phyloP scores from a whole-genome alignment of 2,797 vertebrate genomes.

The Acanthurus leucopareius region DNA sequence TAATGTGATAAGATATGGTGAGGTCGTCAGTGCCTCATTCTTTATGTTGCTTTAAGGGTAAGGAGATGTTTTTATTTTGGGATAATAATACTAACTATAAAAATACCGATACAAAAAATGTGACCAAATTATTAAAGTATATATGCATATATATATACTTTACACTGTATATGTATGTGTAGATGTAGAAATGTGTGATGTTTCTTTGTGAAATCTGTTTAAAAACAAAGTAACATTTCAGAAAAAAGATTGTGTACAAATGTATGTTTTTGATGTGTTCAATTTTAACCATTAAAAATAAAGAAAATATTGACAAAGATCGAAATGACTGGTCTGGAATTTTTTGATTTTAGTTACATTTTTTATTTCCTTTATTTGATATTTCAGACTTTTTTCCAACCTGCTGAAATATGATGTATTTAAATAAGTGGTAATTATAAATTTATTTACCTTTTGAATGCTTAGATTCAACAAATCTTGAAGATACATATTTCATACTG shows the following conservation, averaged over 20 bases:
- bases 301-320: conserved; percentile 51
- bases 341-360: neutral
- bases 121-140: conserved; percentile 74
- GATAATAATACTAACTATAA: conserved; percentile 72
- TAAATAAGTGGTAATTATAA: neutral
- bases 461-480: neutral
- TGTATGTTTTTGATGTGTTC: conserved; percentile 82
- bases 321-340: neutral
- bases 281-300: conserved; percentile 77
- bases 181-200: conserved; percentile 74
- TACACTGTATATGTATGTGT: conserved; percentile 63
- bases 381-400: neutral
- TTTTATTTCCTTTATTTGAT: neutral
- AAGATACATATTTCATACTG: neutral
- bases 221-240: conserved; percentile 44
- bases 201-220: conserved; percentile 75
- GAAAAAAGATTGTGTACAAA: conserved; percentile 64
- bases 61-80: conserved; percentile 82
- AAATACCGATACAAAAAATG: conserved; percentile 62
- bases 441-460: neutral
- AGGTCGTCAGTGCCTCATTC: conserved; percentile 54
- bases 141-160: conserved; percentile 69
- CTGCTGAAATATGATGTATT: neutral
- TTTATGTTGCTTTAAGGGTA: conserved; percentile 67
- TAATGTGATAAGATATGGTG: conserved; percentile 60